Base-by-base conservation (phyloP, 2,888 invertebrate species). In the Bhutanitis thaidina region DNA sequence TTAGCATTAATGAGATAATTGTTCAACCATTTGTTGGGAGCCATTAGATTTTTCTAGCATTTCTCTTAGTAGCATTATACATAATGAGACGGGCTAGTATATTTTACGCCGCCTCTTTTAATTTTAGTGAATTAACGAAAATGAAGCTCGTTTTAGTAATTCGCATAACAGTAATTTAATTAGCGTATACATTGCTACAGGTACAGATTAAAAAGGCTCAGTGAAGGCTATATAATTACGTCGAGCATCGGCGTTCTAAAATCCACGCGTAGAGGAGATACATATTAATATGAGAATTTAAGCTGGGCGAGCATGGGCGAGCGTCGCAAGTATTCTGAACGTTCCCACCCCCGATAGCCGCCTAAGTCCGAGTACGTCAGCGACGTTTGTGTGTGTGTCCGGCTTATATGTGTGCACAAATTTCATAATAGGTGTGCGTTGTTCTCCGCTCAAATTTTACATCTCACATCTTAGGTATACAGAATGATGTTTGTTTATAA, bases 231-330 rank as follows among this genome's bases (percentile, higher is more conserved):
- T 71, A 71, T 76, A 80, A 83, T 83, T 78, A 77, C 71, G 69
- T 63, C 59, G 54, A 69, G 67, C 74, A 74, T 77, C 70, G 74
- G 74, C 69, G 67, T 62, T 64, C 61, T 60, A 59, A 80, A 80
- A 84, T 79, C 79, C 77, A 76, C 72, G 78, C 73, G 74, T 74
- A 74, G 75, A 76, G 79, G 79, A 82, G 81, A 85, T 83, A 85
- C 82, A 85, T 84, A 85, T 83, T 86, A 87, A 85, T 86, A 83
- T 79, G 81, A 76, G 78, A 85, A 85, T 87, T 85, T 85, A 81
- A 85, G 84, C 80, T 74, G 72, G 78, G 76, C 69, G 70, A 76
- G 73, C 74, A 77, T 74, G 72, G 78, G 76, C 69, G 70, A 76
- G 73, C 74, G 77, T 80, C 76, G 79, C 78, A 81, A 82, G 85